A percentile compares a stretch with the other conserved stretches of the same genome.
Conservation (phyloP, 2,797 vertebrate genomes). For the Danio jaintianensis region DNA sequence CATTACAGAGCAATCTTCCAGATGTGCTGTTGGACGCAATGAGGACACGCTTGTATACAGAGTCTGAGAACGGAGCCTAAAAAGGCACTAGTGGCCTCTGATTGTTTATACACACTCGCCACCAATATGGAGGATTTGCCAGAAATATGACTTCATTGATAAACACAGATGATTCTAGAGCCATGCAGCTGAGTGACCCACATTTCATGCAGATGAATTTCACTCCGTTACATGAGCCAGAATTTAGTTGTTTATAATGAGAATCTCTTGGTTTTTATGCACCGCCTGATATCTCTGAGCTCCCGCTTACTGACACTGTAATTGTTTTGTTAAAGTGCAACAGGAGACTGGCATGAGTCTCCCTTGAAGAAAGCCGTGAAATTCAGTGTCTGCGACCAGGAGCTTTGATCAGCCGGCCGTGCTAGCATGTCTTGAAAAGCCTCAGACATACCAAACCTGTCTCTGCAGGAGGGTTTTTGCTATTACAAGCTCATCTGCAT, state of each 20-base stretch:
- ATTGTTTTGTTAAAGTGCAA: constrained; percentile 52
- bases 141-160: constrained; percentile 50
- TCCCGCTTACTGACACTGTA: constrained; percentile 38
- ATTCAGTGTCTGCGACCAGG: constrained; percentile 8
- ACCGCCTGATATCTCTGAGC: constrained; percentile 39
- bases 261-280: constrained; percentile 5
- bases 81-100: constrained; percentile 33
- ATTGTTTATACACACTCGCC: constrained; percentile 43
- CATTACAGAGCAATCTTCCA: constrained; percentile 4
- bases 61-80: constrained; percentile 27
- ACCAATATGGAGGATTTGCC: constrained; percentile 17
- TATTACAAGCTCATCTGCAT: constrained; percentile 49
- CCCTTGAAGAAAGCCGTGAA: constrained; percentile 33
- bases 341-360: constrained; percentile 12
- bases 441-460: constrained; percentile 24
- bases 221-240: constrained; percentile 47
- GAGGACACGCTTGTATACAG: constrained; percentile 29
- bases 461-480: constrained; percentile 38
- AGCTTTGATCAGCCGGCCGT: constrained; percentile 38
- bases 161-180: constrained; percentile 47
- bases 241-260: constrained; percentile 51
- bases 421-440: constrained; percentile 20
- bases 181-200: constrained; percentile 49
- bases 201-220: constrained; percentile 44
- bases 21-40: constrained; percentile 8